Conservation (phyloP, 2,888 invertebrate genomes). For the Polydrusus cervinus region DNA sequence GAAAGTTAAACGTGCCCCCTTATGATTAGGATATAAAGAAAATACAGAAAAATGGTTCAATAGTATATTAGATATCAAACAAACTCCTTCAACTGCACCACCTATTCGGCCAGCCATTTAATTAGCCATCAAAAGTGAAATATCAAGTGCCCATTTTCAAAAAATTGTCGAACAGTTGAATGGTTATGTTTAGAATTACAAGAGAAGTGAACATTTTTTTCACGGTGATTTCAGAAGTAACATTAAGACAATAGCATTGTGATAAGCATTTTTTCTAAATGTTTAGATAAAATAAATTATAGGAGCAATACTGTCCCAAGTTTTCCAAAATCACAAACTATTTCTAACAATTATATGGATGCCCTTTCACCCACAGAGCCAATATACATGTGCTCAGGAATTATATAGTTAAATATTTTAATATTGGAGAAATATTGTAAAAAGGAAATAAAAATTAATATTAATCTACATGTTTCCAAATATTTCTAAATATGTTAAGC, state of each 20-base stretch:
- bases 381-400: conserved; percentile 67
- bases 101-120: conserved; percentile 45
- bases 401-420: conserved; percentile 63
- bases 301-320: conserved; percentile 64
- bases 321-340: conserved; percentile 67
- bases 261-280: conserved; percentile 23
- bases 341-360: conserved; percentile 65
- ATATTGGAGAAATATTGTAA: conserved; percentile 39
- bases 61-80: conserved; percentile 66
- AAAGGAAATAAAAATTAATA: conserved; percentile 57
- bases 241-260: conserved; percentile 63
- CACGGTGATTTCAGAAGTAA: conserved; percentile 65
- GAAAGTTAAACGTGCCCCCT: too few species aligned
- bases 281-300: conserved; percentile 29
- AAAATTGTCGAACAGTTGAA: conserved; percentile 67
- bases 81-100: conserved; percentile 66
- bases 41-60: conserved; percentile 62
- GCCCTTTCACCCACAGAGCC: conserved; percentile 70
- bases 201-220: conserved; percentile 64
- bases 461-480: conserved; percentile 59
- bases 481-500: conserved; percentile 65
- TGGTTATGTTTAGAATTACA: conserved; percentile 63
- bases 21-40: too few species aligned
- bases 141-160: conserved; percentile 59
- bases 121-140: conserved; percentile 56